Base-by-base conservation (phyloP, 35 echinoderm and acorn worm genomes). In the Apostichopus californicus region DNA sequence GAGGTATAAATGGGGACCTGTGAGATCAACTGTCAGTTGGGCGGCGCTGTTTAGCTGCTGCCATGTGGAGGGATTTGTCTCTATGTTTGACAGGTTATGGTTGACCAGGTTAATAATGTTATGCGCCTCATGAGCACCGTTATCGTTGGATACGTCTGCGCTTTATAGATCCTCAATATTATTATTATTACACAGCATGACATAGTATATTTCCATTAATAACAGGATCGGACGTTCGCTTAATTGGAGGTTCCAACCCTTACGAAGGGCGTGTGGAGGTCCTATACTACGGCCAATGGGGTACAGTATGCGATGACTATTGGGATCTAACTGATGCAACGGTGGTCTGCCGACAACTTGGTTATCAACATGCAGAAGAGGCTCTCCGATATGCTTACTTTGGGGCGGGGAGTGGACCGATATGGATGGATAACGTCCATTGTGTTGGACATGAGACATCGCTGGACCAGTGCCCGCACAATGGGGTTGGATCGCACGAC, bases 291-390 rank as follows among this genome's bases (percentile, higher is more conserved):
- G 71, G 2, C 14, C 71, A 75, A n/a, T 75, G 71, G 71, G 71
- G 71, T 18, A 75, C 71, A 18, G 71, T 75, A 22, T 75, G 71
- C n/a, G 71, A 75, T 22, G 71, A 75, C 71, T 75, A 7, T 75
- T 75, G 71, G 71, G 71, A 75, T 18, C 7, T 75, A 5, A 13
- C 22, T 46, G 88, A 90, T 24, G 94, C 94, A 0, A 78, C 60
- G 18, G 94, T 95, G 55, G 91, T 90, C 8, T 95, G 94, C 54
- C 26, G 91, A 46, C 91, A 92, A 65, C 81, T 95, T 8, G 91
- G 91, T 53, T 91, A 70, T 15, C 2, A 4, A 14, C 17, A 46
- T 1, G 94, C 91, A 17, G 55, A 46, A 17, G 77, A 24, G 2
- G 86, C 86, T 13, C 58, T 22, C 22, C 17, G 12, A 17, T 73